A percentile compares a stretch with the other conserved stretches of the same genome.
Conservation (phyloP, 2,888 invertebrate genomes). For the Perithous albicinctus region DNA sequence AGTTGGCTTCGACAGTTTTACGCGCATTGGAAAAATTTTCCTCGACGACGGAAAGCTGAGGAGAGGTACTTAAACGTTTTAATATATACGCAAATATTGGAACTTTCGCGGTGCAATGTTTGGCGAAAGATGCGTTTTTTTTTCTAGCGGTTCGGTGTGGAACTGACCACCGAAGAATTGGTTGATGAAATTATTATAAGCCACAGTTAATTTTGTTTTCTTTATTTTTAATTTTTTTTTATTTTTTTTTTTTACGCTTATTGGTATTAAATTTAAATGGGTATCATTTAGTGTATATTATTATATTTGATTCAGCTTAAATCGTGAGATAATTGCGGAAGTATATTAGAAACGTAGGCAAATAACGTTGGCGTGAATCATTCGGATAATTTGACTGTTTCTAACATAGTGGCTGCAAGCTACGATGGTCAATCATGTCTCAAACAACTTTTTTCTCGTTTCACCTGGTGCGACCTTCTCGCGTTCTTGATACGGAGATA, state of each 20-base stretch:
- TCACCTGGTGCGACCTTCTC: background rate
- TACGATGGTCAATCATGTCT: background rate
- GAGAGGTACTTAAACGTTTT: conserved; percentile 14
- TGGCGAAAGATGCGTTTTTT: background rate
- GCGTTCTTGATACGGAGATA: background rate
- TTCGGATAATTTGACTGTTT: background rate
- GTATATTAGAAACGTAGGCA: background rate
- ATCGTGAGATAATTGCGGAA: background rate
- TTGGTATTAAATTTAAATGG: too few relatives aligned
- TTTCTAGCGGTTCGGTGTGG: background rate
- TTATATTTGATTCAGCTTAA: background rate
- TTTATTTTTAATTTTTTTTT: too few relatives aligned
- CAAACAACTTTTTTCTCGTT: background rate
- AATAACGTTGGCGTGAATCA: background rate
- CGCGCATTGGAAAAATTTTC: background rate
- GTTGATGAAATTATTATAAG: background rate
- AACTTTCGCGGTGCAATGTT: conserved; percentile 2
- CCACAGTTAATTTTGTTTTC: too few relatives aligned
- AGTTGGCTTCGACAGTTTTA: background rate
- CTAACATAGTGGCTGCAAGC: background rate
- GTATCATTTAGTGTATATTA: too few relatives aligned
- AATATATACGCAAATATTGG: background rate
- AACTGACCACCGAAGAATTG: too few relatives aligned
- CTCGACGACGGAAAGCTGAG: background rate
- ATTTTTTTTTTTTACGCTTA: too few relatives aligned